Percentiles rank a stretch among this genome's conserved stretches.
Evolutionary conservation across 1,140 invertebrate species (phyloP).

Genomic region (Chelonus insularis): DNA sequence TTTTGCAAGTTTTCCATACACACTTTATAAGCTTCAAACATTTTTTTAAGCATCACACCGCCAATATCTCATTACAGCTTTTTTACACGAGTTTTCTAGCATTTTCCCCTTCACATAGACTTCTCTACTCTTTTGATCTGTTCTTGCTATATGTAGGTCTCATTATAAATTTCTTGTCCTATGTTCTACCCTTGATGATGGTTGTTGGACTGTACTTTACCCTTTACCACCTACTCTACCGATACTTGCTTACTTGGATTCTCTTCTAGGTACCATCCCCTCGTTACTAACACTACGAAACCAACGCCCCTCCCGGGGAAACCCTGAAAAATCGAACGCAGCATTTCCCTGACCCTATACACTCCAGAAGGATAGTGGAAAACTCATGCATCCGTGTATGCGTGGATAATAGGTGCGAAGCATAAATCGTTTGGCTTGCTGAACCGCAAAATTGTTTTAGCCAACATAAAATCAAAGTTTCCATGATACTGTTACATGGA

Average conservation of each 20-base stretch:
- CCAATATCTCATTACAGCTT: slow-evolving; percentile 1
- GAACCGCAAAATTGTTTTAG: slow-evolving; percentile 48
- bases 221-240: slow-evolving; percentile 31
- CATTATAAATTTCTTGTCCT: slow-evolving; percentile 29
- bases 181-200: slow-evolving; percentile 8
- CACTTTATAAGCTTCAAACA: too few relatives aligned
- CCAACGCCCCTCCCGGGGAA: slow-evolving; percentile 48
- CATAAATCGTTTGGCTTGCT: slow-evolving; percentile 30
- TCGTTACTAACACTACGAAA: slow-evolving; percentile 30
- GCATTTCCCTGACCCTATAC: not conserved
- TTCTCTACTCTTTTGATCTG: slow-evolving; percentile 35
- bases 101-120: slow-evolving; percentile 38
- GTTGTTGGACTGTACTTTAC: slow-evolving; percentile 28
- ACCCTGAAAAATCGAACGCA: slow-evolving; percentile 58
- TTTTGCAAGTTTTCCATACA: too few relatives aligned
- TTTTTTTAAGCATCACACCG: too few relatives aligned
- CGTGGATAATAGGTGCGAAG: slow-evolving; percentile 40
- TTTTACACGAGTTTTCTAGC: not conserved
- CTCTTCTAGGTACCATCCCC: slow-evolving; percentile 23
- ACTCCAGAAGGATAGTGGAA: slow-evolving; percentile 17
- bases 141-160: not conserved
- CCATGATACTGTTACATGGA: not conserved
- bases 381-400: slow-evolving; percentile 41
- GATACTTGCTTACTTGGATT: slow-evolving; percentile 37
- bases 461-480: not conserved